Conservation (phyloP, 1,140 invertebrate species). For the Drosophila lowei region DNA sequence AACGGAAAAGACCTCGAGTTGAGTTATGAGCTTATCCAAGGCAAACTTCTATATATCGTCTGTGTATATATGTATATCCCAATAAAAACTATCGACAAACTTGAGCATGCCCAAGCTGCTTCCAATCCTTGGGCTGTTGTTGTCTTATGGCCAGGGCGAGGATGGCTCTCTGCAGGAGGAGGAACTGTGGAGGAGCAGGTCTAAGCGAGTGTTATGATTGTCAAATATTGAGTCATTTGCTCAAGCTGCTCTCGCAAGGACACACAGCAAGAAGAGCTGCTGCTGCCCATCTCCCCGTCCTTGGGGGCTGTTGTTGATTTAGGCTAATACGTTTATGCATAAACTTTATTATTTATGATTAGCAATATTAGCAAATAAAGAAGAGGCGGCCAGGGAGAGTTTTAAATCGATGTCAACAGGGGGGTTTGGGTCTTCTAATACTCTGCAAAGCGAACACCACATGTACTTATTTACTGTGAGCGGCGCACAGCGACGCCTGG, state of each 20-base stretch:
- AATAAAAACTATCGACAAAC: slow-evolving; percentile 45
- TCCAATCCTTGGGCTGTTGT: slow-evolving; percentile 2
- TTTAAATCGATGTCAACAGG: slow-evolving; percentile 3
- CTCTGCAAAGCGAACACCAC: slow-evolving; percentile 5
- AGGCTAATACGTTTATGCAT: slow-evolving; percentile 78
- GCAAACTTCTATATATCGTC: slow-evolving; percentile 27
- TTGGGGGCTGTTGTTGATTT: slow-evolving; percentile 62
- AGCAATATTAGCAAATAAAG: slow-evolving; percentile 66
- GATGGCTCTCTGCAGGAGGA: neutral
- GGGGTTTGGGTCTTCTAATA: neutral
- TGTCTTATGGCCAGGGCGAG: neutral
- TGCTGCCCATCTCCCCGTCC: neutral
- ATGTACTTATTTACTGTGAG: slow-evolving; percentile 6
- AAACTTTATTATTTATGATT: slow-evolving; percentile 80
- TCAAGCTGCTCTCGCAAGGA: slow-evolving; percentile 58
- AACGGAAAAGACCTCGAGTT: slow-evolving; percentile 23
- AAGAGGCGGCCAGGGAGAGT: slow-evolving; percentile 26
- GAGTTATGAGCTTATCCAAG: slow-evolving; percentile 63
- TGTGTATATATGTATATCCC: slow-evolving; percentile 10
- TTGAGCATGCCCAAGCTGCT: slow-evolving; percentile 32
- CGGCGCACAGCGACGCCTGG: too few relatives aligned
- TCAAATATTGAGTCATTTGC: slow-evolving; percentile 80
- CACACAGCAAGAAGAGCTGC: slow-evolving; percentile 9
- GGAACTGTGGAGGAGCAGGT: neutral
- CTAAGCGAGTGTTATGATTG: slow-evolving; percentile 65